Evolutionary conservation across 2,797 vertebrate species (phyloP), one percentile per base, ranked within the genome.

Genomic region (Sylvilagus floridanus): DNA sequence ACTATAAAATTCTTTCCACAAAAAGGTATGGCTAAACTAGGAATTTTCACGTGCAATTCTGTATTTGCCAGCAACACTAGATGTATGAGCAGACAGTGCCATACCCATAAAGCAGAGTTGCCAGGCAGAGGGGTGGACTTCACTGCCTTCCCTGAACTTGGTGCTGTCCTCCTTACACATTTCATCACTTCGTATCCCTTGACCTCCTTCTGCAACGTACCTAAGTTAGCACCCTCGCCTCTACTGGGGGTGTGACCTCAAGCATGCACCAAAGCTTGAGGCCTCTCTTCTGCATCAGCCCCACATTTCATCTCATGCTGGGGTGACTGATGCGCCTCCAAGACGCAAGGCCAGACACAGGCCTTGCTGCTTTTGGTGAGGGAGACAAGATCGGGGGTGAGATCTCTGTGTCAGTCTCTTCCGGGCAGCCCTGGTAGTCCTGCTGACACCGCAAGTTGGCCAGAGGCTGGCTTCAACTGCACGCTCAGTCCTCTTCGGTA

Each of bases 401-500:
- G n/a, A 75, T 26, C 57, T 93, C 6, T 66, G 35, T n/a, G 52
- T 84, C 75, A 66, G 22, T 92, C 69, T 93, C 79, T 84, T 90
- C 50, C 60, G 60, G 54, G 42, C 5, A 63, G 42, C 81, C 95
- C 50, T 30, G 19, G 17, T 86, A 62, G 54, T 69, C 65, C 32
- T 0, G 16, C 0, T 72, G 82, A 85, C 60, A 60, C 30, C 76
- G 0, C 26, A 88, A 83, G 52, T 76, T 72, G 81, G 42, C 81
- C 47, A 93, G 54, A 90, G 84, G 71, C 14, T 71, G 52, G 37
- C 76, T 84, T 88, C 71, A 66, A 30, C 11, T 81, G 83, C 37
- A 82, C 73, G 89, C 75, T 47, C 90, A 89, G 69, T 89, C 84
- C 52, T 79, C 60, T 75, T 82, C 72, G n/a, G 16, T 12, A 84